These are phyloP conservation scores for Branchinecta sandiegonensis DNA, from an alignment of 2,888 invertebrate genomes.

Conservation along the genomic window DNA sequence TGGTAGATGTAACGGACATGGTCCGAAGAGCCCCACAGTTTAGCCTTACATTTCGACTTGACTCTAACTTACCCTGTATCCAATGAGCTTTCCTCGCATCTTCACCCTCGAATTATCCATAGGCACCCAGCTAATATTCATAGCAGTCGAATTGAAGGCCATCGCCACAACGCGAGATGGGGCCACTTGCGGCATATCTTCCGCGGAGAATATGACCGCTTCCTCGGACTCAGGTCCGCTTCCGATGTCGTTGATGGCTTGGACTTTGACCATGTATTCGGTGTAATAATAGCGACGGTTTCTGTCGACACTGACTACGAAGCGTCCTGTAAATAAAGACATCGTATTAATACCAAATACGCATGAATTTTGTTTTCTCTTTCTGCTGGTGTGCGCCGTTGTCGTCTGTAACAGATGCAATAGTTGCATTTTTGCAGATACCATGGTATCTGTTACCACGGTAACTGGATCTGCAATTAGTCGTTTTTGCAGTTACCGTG, in stretches of 20 bases:
- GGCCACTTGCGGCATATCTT: slow-evolving; percentile 81
- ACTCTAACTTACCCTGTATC: slow-evolving; percentile 53
- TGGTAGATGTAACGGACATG: too few species aligned
- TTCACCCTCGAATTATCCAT: slow-evolving; percentile 68
- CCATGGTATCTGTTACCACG: too few species aligned
- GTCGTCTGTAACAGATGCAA: too few species aligned
- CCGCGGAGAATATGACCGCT: slow-evolving; percentile 63
- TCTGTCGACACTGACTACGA: slow-evolving; percentile 22
- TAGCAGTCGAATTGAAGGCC: slow-evolving; percentile 77
- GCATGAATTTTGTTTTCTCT: too few species aligned
- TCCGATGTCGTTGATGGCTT: slow-evolving; percentile 61
- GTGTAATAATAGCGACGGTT: slow-evolving; percentile 51
- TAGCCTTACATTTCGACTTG: too few species aligned
- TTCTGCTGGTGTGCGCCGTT: slow-evolving; percentile 45
- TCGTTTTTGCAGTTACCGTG: too few species aligned
- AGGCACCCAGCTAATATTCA: slow-evolving; percentile 80
- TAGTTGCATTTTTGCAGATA: too few species aligned
- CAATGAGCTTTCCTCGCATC: slow-evolving; percentile 75
- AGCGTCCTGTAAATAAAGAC: not conserved
- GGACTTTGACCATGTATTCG: slow-evolving; percentile 60
- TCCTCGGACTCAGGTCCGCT: slow-evolving; percentile 64
- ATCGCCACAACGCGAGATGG: slow-evolving; percentile 56
- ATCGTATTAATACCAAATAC: too few species aligned
- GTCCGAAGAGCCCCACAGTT: too few species aligned
- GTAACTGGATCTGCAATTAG: too few species aligned